Base-by-base conservation (phyloP, 2,797 vertebrate genomes). In the Anguilla marmorata region DNA sequence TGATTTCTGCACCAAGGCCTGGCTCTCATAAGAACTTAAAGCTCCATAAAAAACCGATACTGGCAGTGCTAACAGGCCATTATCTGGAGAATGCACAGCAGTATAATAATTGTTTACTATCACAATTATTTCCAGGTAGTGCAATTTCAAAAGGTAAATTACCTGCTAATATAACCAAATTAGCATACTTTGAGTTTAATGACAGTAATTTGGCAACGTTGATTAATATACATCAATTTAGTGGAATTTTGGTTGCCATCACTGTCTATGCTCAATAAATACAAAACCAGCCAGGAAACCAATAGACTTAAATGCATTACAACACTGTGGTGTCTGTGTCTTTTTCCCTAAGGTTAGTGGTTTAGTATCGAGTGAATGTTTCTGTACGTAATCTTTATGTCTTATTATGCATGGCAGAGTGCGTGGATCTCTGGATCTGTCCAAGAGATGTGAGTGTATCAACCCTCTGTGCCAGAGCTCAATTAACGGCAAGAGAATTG, bases 141-240 rank as follows among this genome's bases (percentile, higher is more conserved):
- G n/a, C n/a, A 69, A 69, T 69, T 69, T 69, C 24, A 69, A 69
- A 69, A 27, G 63, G 27, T 69, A 69, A 69, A 69, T 69, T 27
- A 11, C 24, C 63, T n/a, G 63, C 24, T 9, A 69, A 27, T 69
- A 69, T 69, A 69, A 69, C 63, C 24, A 69, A 8, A 27, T 69
- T 69, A 69, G 24, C 72, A 33, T 37, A 37, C 69, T 33, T 16
- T 6, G 72, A 76, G 3, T 76, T 76, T 37, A 33, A 76, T 33
- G 72, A 9, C 30, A 74, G 19, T 37, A 33, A 30, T 37, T 74
- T 74, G 8, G 11, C 30, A 37, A 74, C 33, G 30, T 33, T 76
- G 30, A 37, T 24, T n/a, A 69, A 27, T 69, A 69, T 69, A 69
- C 16, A 21, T 80, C 41, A 45, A 21, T 80, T 45, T 16, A 48